These are phyloP conservation scores for Dryobates pubescens DNA, from an alignment of 2,797 vertebrate genomes.

Conservation along the genomic window DNA sequence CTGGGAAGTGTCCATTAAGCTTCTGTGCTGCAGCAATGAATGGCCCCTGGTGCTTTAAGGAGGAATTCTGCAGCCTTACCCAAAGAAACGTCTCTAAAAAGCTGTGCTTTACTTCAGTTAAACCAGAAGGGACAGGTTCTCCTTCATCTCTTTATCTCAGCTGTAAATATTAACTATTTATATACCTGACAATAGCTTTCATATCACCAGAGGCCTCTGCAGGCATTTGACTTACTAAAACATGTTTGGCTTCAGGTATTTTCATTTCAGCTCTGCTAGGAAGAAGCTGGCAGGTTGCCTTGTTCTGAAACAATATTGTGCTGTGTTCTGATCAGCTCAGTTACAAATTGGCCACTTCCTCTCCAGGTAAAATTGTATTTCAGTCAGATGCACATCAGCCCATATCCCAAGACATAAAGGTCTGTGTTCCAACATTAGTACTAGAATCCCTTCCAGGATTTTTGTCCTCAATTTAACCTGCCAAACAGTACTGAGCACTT, in stretches of 20 bases:
- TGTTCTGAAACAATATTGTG: constrained; percentile 35
- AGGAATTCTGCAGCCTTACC: not conserved
- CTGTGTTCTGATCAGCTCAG: constrained; percentile 1
- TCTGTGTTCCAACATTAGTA: not conserved
- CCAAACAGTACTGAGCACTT: not conserved
- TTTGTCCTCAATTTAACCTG: constrained; percentile 9
- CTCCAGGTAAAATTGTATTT: constrained; percentile 18
- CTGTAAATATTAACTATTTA: not conserved
- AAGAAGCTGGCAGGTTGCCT: not conserved
- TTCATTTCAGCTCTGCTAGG: not conserved
- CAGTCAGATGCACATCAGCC: not conserved
- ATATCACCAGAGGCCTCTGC: not conserved
- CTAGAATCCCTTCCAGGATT: not conserved
- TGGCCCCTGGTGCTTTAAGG: not conserved
- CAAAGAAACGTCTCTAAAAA: not conserved
- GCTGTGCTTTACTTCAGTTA: not conserved
- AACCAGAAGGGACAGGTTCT: not conserved
- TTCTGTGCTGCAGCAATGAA: not conserved
- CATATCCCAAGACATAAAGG: not conserved
- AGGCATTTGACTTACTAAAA: constrained; percentile 11
- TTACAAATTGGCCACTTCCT: constrained; percentile 18
- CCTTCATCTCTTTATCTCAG: not conserved
- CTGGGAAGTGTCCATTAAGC: not conserved
- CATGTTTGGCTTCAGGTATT: not conserved
- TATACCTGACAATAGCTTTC: not conserved